Evolutionary conservation across 35 echinoderm and acorn worm species (phyloP).

Genomic region (Diadema setosum): DNA sequence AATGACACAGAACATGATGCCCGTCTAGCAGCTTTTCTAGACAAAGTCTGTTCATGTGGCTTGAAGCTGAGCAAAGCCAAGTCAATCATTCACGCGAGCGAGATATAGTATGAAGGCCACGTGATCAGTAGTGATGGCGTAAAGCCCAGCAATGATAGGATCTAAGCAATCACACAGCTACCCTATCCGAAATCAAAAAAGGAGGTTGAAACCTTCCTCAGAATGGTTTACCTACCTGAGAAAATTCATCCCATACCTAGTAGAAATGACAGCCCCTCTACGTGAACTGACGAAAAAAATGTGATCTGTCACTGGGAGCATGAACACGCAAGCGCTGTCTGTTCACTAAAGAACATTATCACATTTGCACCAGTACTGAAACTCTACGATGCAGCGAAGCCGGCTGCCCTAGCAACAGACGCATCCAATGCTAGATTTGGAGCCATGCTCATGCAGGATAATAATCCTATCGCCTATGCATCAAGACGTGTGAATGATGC

Average conservation of each 20-base stretch:
- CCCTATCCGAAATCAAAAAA: neutral
- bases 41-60: neutral
- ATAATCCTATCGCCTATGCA: slow-evolving; percentile 43
- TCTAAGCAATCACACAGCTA: neutral
- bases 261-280: neutral
- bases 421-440: slow-evolving; percentile 40
- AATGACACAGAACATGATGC: neutral
- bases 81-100: neutral
- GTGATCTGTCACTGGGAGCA: slow-evolving; percentile 36
- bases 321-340: neutral
- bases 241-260: slow-evolving; percentile 42
- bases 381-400: slow-evolving; percentile 14
- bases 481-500: slow-evolving; percentile 1
- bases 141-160: neutral
- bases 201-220: slow-evolving; percentile 5
- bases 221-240: slow-evolving; percentile 22
- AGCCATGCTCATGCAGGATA: slow-evolving; percentile 8
- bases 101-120: neutral
- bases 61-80: slow-evolving; percentile 6
- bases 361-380: slow-evolving; percentile 17
- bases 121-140: neutral
- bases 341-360: slow-evolving; percentile 1
- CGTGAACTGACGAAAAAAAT: neutral
- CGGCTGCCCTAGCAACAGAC: slow-evolving; percentile 21
- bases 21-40: neutral